Base-by-base conservation (phyloP, 2,113 vertebrate genomes). In the Pachypanchax playfairii region DNA sequence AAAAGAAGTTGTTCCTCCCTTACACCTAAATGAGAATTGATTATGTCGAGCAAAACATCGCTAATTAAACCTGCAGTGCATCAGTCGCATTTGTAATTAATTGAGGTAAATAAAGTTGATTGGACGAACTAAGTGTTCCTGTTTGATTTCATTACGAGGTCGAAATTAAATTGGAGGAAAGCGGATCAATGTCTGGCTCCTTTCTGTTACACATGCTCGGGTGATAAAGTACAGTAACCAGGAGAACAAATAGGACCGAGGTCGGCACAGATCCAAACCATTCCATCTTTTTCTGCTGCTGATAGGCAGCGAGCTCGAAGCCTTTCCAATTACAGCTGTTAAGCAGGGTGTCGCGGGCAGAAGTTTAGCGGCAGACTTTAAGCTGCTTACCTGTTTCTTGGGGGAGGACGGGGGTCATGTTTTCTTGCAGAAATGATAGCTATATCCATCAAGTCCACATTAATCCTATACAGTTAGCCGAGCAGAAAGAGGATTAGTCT, bases 21-120 rank as follows among this genome's bases (percentile, higher is more conserved):
- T 1, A 63, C 52, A 58, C 72, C 72, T 57, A 75, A 90, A 87
- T 85, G 76, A 85, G 60, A 85, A 91, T 91, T 75, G 90, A 92
- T 92, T 85, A 75, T 75, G 80, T 83, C 75, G 82, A 76, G 57
- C 79, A 53, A 77, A 85, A 87, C 84, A 71, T 50, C 65, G 83
- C 79, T 90, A 90, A 86, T 90, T 87, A 83, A 87, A 86, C 68
- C 81, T 62, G 83, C 68, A 70, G 82, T 63, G 75, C 82, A 81
- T 84, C 83, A 80, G 86, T 88, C 85, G 28, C 62, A 71, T 73
- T 75, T 83, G 85, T 74, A 87, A 91, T 88, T 90, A 90, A 91
- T 87, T 83, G 74, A 64, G 53, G 52, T 87, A 85, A 89, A 85
- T 90, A 81, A 77, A 84, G 75, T 83, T 88, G 86, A 90, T 90